These are phyloP conservation scores for Microtus oregoni DNA, from an alignment of 2,113 vertebrate species.

Conservation along the genomic window DNA sequence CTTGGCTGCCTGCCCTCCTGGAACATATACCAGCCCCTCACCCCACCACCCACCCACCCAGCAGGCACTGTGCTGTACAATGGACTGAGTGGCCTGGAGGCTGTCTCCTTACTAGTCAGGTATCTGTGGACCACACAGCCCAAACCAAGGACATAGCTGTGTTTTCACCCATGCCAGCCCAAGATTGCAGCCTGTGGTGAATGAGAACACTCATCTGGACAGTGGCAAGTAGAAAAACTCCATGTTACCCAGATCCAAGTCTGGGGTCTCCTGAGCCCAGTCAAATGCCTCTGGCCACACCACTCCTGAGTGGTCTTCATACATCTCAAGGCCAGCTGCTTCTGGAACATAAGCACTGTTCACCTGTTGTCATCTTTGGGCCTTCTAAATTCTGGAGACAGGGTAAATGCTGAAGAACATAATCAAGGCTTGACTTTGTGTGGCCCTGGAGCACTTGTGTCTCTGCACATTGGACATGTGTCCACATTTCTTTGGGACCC, in stretches of 20 bases:
- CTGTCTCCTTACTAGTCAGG: neutral
- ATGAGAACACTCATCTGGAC: accelerated
- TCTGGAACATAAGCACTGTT: neutral
- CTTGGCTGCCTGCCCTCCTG: neutral
- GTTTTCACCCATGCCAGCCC: neutral
- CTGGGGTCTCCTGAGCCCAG: neutral
- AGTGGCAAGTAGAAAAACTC: neutral
- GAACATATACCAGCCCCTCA: neutral
- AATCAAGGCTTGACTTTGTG: neutral
- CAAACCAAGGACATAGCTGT: neutral
- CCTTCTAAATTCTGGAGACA: too few species aligned
- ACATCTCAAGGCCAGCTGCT: neutral
- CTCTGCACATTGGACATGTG: neutral
- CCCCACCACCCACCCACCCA: neutral
- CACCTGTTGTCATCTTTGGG: too few species aligned
- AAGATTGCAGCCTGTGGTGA: too few species aligned
- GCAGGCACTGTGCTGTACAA: accelerated
- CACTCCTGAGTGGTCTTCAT: neutral
- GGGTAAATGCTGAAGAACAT: neutral
- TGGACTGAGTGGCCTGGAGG: accelerated
- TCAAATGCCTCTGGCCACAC: neutral
- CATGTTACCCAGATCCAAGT: neutral
- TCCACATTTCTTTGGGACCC: neutral
- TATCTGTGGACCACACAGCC: neutral
- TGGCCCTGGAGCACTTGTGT: too few species aligned